These are phyloP conservation scores for Thaumetopoea pityocampa DNA, from an alignment of 1,140 invertebrate species.

Conservation along the genomic window DNA sequence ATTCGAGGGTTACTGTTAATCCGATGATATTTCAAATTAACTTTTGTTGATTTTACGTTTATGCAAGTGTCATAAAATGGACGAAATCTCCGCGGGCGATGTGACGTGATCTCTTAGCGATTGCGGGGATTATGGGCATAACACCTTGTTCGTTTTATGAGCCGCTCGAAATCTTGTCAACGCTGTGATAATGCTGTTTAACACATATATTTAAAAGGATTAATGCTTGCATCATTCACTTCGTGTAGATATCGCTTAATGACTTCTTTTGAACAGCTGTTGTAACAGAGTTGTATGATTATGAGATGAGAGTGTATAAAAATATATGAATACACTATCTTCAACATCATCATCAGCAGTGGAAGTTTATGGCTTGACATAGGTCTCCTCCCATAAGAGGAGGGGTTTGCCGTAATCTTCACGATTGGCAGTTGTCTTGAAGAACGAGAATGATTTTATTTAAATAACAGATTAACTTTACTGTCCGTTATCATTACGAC, in stretches of 20 bases:
- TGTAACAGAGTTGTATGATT: too few species aligned
- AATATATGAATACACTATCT: too few species aligned
- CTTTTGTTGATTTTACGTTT: conserved; percentile 48
- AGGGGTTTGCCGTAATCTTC: too few species aligned
- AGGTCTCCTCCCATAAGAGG: too few species aligned
- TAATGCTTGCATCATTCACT: conserved; percentile 28
- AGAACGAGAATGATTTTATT: too few species aligned
- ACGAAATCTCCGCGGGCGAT: conserved; percentile 28
- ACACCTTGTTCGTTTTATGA: conserved; percentile 54
- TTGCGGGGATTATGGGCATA: conserved; percentile 40
- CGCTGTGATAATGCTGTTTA: conserved; percentile 41
- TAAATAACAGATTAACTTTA: too few species aligned
- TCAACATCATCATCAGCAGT: too few species aligned
- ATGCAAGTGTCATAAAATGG: conserved; percentile 37
- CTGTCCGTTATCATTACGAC: too few species aligned
- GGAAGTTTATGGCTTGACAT: too few species aligned
- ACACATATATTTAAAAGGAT: conserved; percentile 50
- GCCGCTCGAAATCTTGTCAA: conserved; percentile 54
- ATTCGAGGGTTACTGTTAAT: conserved; percentile 41
- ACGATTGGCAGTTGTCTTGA: too few species aligned
- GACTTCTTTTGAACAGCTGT: too few species aligned
- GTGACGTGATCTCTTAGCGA: conserved; percentile 42
- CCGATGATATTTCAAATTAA: conserved; percentile 61
- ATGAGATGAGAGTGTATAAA: too few species aligned
- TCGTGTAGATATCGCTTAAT: conserved; percentile 15